A percentile compares a stretch with the other conserved stretches of the same genome.
Conservation (phyloP, 2,113 vertebrate genomes). For the Rynchops niger region DNA sequence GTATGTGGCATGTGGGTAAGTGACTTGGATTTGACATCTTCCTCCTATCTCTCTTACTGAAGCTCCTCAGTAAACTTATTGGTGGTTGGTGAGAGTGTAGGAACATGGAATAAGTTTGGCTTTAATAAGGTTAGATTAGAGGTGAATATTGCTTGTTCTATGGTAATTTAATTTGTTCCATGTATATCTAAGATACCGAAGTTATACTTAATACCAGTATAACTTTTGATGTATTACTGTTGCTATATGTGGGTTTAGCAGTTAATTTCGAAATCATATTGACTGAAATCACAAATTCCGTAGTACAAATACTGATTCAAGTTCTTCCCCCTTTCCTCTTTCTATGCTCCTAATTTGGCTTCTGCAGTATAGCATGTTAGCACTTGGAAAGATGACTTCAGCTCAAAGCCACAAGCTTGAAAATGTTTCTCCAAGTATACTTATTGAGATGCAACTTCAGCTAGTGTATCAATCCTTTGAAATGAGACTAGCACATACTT, state of each 20-base stretch:
- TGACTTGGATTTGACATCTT: neutral
- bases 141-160: neutral
- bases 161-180: neutral
- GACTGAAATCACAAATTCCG: neutral
- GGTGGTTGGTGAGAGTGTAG: neutral
- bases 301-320: neutral
- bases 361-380: neutral
- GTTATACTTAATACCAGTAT: neutral
- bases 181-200: neutral
- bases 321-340: neutral
- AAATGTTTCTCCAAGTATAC: neutral
- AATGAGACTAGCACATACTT: neutral
- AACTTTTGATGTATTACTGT: neutral
- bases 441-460: neutral
- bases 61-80: neutral
- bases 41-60: neutral
- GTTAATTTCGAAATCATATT: neutral
- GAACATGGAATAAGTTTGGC: neutral
- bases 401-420: neutral
- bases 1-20: slow-evolving; percentile 94
- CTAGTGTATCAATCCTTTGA: neutral
- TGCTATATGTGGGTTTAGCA: neutral
- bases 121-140: neutral
- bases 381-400: neutral
- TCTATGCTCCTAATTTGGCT: neutral